These are phyloP conservation scores for Monomorium pharaonis DNA, from an alignment of 1,140 invertebrate species.

Conservation along the genomic window DNA sequence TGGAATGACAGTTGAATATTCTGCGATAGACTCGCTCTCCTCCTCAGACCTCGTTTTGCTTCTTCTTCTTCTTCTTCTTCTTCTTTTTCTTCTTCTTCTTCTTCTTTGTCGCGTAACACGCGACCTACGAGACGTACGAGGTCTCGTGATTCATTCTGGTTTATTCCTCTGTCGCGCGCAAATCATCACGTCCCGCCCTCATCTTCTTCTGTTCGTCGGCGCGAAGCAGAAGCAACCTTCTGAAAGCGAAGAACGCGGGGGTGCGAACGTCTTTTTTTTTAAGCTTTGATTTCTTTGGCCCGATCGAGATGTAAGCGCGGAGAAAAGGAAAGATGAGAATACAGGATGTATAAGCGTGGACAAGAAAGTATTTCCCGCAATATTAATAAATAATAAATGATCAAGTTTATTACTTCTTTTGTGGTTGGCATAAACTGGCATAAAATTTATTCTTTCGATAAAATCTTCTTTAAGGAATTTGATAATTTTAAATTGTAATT, in stretches of 20 bases:
- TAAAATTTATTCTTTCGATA: too few relatives aligned
- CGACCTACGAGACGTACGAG: conserved; percentile 21
- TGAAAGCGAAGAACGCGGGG: not conserved
- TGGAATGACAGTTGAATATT: conserved; percentile 14
- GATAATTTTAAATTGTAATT: too few relatives aligned
- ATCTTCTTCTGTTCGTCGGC: not conserved
- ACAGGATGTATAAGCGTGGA: not conserved
- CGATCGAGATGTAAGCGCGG: not conserved
- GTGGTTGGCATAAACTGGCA: too few relatives aligned
- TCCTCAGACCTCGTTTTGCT: conserved; percentile 15
- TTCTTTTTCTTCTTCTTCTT: not conserved
- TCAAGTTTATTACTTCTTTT: too few relatives aligned
- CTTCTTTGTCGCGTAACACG: not conserved
- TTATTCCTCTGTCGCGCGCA: conserved; percentile 66
- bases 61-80: not conserved
- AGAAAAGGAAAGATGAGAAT: not conserved
- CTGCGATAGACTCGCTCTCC: not conserved
- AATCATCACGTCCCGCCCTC: not conserved
- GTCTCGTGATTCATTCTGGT: conserved; percentile 69
- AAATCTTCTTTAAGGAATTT: too few relatives aligned
- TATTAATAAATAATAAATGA: too few relatives aligned
- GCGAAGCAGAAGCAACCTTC: not conserved
- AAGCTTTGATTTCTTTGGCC: not conserved
- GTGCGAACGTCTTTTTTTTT: not conserved
- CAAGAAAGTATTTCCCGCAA: not conserved